These are phyloP conservation scores for Spheniscus mendiculus DNA, from an alignment of 2,113 vertebrate species.

Conservation along the genomic window DNA sequence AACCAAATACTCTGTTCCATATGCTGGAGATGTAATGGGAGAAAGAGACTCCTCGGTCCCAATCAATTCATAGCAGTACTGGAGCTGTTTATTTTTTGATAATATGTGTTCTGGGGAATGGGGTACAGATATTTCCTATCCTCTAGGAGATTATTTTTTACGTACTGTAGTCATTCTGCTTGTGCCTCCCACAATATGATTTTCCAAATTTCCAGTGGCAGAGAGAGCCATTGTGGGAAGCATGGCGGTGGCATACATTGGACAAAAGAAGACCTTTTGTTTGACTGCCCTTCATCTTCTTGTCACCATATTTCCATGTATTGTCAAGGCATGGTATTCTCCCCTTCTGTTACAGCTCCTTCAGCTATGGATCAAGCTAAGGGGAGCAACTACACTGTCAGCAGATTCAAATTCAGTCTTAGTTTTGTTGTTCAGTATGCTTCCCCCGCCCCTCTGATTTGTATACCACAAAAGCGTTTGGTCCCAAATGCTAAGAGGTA, in stretches of 20 bases:
- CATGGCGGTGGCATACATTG: rapidly evolving
- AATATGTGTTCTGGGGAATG: background rate
- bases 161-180: background rate
- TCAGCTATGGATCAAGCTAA: background rate
- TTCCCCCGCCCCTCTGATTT: background rate
- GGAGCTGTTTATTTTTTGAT: background rate
- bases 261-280: background rate
- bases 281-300: background rate
- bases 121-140: background rate
- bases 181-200: background rate
- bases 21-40: background rate
- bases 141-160: background rate
- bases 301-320: background rate
- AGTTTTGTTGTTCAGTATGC: background rate
- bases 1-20: background rate
- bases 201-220: background rate
- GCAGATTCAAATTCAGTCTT: background rate
- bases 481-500: background rate
- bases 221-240: background rate
- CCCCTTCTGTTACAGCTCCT: background rate
- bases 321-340: background rate
- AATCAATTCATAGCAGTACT: background rate
- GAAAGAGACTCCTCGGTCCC: background rate
- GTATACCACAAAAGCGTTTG: background rate
- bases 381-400: background rate